A percentile compares a stretch with the other conserved stretches of the same genome.
phyloP scores from a whole-genome alignment of 2,888 invertebrate genomes.

The Phanerotoma sp. region DNA sequence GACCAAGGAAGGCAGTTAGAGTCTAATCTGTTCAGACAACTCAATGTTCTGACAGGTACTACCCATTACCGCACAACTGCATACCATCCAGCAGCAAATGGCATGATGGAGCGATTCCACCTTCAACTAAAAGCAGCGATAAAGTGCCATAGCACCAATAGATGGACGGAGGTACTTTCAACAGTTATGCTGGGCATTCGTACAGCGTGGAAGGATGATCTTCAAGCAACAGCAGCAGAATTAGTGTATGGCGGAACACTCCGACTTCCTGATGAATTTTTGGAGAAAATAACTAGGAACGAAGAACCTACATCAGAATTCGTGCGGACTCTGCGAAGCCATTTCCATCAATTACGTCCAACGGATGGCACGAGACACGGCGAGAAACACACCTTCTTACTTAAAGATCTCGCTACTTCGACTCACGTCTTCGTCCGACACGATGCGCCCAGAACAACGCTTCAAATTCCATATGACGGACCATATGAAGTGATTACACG shows the following conservation, averaged over 20 bases:
- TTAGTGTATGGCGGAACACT: conserved; percentile 37
- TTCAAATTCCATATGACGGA: neutral
- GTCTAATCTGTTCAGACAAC: conserved; percentile 30
- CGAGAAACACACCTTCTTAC: neutral
- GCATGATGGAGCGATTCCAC: conserved; percentile 35
- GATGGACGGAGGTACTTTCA: conserved; percentile 37
- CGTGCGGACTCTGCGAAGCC: neutral
- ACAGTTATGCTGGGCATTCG: conserved; percentile 38
- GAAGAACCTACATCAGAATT: neutral
- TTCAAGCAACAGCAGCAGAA: conserved; percentile 37
- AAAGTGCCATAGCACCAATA: conserved; percentile 29
- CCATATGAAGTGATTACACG: neutral
- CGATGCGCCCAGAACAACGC: neutral
- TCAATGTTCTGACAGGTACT: conserved; percentile 11
- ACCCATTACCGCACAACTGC: conserved; percentile 21
- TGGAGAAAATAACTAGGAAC: conserved; percentile 3
- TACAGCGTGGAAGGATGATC: conserved; percentile 38
- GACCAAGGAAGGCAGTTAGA: conserved; percentile 38
- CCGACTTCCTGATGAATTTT: conserved; percentile 39
- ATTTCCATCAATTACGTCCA: neutral
- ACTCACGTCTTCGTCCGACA: neutral
- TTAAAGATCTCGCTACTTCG: neutral
- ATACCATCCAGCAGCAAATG: conserved; percentile 25
- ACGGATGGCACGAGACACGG: neutral
- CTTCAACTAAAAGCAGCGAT: conserved; percentile 35